Evolutionary conservation across 2,888 invertebrate genomes (phyloP), one percentile per base, ranked within the genome.

Genomic region (Leptopilina drosophilae): DNA sequence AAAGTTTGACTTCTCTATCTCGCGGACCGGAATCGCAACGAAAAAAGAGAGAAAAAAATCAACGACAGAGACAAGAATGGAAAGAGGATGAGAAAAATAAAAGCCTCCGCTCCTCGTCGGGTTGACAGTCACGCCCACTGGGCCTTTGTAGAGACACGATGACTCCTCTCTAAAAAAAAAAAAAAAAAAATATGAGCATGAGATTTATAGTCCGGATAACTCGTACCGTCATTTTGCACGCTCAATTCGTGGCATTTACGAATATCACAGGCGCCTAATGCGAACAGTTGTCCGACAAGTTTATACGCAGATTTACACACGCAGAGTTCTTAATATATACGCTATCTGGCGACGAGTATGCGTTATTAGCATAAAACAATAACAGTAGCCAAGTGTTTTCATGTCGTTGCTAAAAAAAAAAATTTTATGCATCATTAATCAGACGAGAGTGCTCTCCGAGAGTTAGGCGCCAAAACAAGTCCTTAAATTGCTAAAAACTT

Each of bases 1-100:
- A 89, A 87, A 85, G 87, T 86, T 42, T 86, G 90, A 91, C 89
- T 86, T 91, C 90, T 91, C 89, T 86, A 90, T 91, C 87, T 86
- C 84, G 85, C 87, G 85, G 33, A 56, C 73, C 73, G 56, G 73
- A 73, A 80, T 76, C 78, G 33, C 33, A 78, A 80, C 84, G 85
- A 82, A 65, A 65, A 77, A 80, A 84, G 76, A 82, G 77, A 78
- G 81, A 11, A 49, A 11, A 49, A 11, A 20, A 49, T 42, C 5
- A 11, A 49, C 11, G 11, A 12, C 1, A 1, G 49, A 49, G 49
- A 81, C 66, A 49, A 33, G 75, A 62, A 62, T 59, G 67, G 64
- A 79, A 46, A 42, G 77, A 82, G 62, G 26, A 77, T 46, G 80
- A 80, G 81, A 83, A 78, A 82, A 80, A 82, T 79, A 82, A 79